phyloP scores from a whole-genome alignment of 2,113 vertebrate genomes.

The human (Homo sapiens) region GRCh38 chr11:115676001-115676500 shows the following conservation, averaged over 20 bases:
- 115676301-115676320: background rate
- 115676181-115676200: background rate
- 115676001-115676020: background rate
- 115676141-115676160: background rate
- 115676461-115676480: slow-evolving; percentile 73
- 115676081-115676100: background rate
- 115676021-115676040: background rate
- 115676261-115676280: background rate
- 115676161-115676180: background rate
- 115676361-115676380: slow-evolving; percentile 74
- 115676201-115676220: background rate
- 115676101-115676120: background rate
- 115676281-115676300: slow-evolving; percentile 1
- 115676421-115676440: slow-evolving; percentile 60
- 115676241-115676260: background rate
- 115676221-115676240: background rate
- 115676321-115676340: background rate
- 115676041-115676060: background rate
- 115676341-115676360: slow-evolving; percentile 57
- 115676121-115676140: background rate
- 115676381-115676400: slow-evolving; percentile 79
- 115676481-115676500: slow-evolving; percentile 71
- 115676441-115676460: slow-evolving; percentile 72
- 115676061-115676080: background rate
- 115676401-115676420: slow-evolving; percentile 80